A percentile compares a stretch with the other conserved stretches of the same genome.
These are phyloP conservation scores for Hololepta plana DNA, from an alignment of 2,888 invertebrate genomes.

Conservation along the genomic window DNA sequence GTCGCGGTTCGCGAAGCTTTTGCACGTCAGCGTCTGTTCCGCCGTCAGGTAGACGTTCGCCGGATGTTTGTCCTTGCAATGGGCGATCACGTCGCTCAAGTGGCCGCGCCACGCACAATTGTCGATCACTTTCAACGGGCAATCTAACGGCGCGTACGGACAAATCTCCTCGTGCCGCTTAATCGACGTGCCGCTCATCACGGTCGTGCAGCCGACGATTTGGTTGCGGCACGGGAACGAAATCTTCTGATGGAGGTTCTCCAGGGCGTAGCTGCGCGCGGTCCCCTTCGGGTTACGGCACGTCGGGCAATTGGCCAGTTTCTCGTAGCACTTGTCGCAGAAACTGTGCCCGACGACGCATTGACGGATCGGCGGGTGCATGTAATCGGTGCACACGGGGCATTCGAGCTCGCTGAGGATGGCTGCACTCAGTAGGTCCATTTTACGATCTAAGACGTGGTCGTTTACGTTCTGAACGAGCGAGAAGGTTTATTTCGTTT, in stretches of 20 bases:
- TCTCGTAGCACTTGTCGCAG: conserved; percentile 10
- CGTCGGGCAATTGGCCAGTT: conserved; percentile 10
- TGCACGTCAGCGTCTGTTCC: conserved; percentile 11
- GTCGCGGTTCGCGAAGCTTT: conserved; percentile 6
- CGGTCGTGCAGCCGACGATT: conserved; percentile 11
- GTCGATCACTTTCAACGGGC: conserved; percentile 11
- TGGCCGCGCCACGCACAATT: conserved; percentile 12
- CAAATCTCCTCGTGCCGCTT: conserved; percentile 12
- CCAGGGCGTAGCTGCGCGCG: conserved; percentile 9
- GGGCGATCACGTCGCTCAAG: conserved; percentile 9
- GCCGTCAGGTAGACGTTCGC: conserved; percentile 10
- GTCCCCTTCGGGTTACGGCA: conserved; percentile 8
- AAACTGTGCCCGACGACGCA: conserved; percentile 11
- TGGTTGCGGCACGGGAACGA: conserved; percentile 12
- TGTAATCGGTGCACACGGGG: conserved; percentile 11
- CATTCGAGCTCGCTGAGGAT: conserved; percentile 13
- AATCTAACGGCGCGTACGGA: conserved; percentile 9
- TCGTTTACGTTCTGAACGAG: too few species aligned
- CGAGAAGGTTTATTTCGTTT: too few species aligned
- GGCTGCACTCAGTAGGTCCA: too few species aligned
- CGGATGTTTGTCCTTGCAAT: conserved; percentile 12
- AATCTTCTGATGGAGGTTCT: conserved; percentile 9
- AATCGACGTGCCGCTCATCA: conserved; percentile 10
- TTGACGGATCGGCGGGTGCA: conserved; percentile 12
- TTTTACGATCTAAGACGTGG: too few species aligned